phyloP scores from a whole-genome alignment of 2,888 invertebrate species.

The Lissonota sp. region DNA sequence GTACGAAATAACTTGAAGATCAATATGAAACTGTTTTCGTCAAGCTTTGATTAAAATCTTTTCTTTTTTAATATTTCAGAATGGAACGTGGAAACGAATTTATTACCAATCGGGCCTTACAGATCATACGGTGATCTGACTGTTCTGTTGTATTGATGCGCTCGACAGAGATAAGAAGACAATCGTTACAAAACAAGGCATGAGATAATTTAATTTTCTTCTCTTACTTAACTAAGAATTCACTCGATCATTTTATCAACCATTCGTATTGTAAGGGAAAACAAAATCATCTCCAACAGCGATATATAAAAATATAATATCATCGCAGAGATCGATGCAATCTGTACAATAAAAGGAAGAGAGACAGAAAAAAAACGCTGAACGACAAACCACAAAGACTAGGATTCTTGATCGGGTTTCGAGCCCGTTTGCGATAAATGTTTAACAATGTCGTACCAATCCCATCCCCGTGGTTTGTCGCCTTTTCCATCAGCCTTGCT shows the following conservation, averaged over 20 bases:
- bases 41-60: background rate
- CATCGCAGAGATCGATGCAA: constrained; percentile 60
- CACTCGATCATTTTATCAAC: constrained; percentile 41
- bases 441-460: constrained; percentile 98
- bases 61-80: constrained; percentile 82
- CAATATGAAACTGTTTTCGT: background rate
- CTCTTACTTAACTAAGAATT: constrained; percentile 14
- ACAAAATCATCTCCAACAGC: constrained; percentile 72
- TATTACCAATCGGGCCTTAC: constrained; percentile 87
- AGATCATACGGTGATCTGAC: constrained; percentile 77
- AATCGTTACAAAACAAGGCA: too few relatives aligned
- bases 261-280: constrained; percentile 54
- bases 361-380: constrained; percentile 48
- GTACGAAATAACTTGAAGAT: constrained; percentile 12
- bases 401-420: constrained; percentile 83
- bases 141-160: background rate
- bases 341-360: constrained; percentile 71
- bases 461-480: constrained; percentile 94
- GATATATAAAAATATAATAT: constrained; percentile 78
- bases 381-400: constrained; percentile 65
- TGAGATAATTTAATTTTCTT: too few relatives aligned
- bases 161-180: too few relatives aligned
- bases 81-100: constrained; percentile 86
- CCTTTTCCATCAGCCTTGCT: constrained; percentile 93
- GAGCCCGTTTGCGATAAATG: constrained; percentile 94